Base-by-base conservation (phyloP, 1,140 invertebrate genomes). In the Tetramorium simillimum region DNA sequence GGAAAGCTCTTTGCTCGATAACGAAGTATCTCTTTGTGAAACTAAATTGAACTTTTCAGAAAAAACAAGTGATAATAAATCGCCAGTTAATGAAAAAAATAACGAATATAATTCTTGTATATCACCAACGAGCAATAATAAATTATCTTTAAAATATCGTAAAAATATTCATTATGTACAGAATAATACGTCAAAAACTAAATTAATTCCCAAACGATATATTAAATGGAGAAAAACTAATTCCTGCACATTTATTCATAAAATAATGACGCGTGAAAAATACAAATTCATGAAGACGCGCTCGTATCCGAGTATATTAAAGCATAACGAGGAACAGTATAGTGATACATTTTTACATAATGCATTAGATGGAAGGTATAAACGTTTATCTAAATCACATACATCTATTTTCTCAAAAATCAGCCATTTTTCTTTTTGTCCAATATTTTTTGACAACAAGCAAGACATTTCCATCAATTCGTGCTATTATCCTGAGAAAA, bases 151-250 rank as follows among this genome's bases (percentile, higher is more conserved):
- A n/a, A 89, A 85, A 58, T 85, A 78, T 85, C 58, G 53, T 18
- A 89, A 88, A 73, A 87, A 72, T 53, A 24, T 56, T 58, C 81
- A 77, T 16, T 91, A 89, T 60, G 33, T 60, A 84, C 60, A 28
- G n/a, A 89, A 73, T 73, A 77, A 65, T 51, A 62, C 70, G 2
- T 56, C 67, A 46, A 12, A 58, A 18, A 82, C 21, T 58, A 92
- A 91, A 53, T 93, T 86, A 49, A 78, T 58, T 37, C 89, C 92
- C 0, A 87, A 84, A 46, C 90, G 92, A 24, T 93, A 92, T 51
- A 73, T 93, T 7, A 92, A 90, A 5, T 94, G 93, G 93, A 90
- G 86, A 40, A 93, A 87, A 87, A 89, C 89, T n/a, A 92, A 90
- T 40, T 94, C 93, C 5, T 94, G 89, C 24, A 86, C 88, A 28